A percentile compares a stretch with the other conserved stretches of the same genome.
Evolutionary conservation across 1,140 invertebrate species (phyloP).

Genomic region (Arctopsyche grandis): DNA sequence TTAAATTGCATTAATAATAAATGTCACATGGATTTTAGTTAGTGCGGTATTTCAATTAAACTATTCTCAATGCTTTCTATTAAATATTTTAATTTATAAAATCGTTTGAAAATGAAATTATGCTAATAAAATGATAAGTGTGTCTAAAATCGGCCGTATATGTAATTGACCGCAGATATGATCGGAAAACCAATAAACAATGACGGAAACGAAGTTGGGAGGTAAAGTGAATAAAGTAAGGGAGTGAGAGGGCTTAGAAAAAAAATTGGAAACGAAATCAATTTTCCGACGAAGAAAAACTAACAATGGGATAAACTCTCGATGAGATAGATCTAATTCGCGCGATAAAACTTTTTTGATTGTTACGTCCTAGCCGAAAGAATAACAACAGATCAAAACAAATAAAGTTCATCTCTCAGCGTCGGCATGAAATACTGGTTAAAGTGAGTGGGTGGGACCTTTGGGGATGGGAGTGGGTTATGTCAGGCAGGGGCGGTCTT

Average conservation of each 20-base stretch:
- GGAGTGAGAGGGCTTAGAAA: not conserved
- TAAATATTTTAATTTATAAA: too few relatives aligned
- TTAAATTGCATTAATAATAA: too few relatives aligned
- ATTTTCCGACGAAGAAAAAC: constrained; percentile 24
- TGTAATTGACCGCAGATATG: not conserved
- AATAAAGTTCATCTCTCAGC: constrained; percentile 42
- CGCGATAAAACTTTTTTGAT: constrained; percentile 33
- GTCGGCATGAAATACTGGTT: constrained; percentile 12
- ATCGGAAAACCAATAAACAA: not conserved
- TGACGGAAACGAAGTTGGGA: not conserved
- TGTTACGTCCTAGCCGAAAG: constrained; percentile 29
- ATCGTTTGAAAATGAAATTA: too few relatives aligned
- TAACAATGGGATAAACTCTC: constrained; percentile 30
- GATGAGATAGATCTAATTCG: constrained; percentile 38
- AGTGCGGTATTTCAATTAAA: too few relatives aligned
- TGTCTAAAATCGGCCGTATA: too few relatives aligned
- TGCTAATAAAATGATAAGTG: too few relatives aligned
- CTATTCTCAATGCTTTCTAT: too few relatives aligned
- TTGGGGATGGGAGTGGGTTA: not conserved
- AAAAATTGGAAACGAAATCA: constrained; percentile 16
- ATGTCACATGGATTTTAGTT: too few relatives aligned
- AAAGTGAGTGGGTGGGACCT: too few relatives aligned
- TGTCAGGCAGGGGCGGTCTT: not conserved
- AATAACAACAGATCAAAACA: constrained; percentile 44
- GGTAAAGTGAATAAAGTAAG: not conserved